Percentiles rank a stretch among this genome's conserved stretches.
Conservation (phyloP, 2,888 invertebrate species). For the Anoncus sp. region DNA sequence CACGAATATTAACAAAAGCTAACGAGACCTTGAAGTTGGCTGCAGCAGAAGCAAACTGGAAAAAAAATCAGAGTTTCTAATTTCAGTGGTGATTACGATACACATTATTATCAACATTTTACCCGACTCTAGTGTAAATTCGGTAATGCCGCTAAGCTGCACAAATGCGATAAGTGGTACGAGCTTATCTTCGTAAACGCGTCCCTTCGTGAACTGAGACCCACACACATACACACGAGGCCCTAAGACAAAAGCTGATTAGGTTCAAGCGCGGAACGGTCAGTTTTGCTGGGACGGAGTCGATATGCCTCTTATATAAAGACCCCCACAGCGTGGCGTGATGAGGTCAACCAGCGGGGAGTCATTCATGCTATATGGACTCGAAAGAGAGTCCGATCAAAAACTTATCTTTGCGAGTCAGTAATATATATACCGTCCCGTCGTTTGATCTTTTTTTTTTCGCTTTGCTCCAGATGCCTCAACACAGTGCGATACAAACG, state of each 20-base stretch:
- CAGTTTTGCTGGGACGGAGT: slow-evolving; percentile 29
- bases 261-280: slow-evolving; percentile 71
- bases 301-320: slow-evolving; percentile 78
- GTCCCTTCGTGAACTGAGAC: slow-evolving; percentile 1
- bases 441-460: slow-evolving; percentile 38
- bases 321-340: slow-evolving; percentile 82
- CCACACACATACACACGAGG: slow-evolving; percentile 14
- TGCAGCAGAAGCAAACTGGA: background rate
- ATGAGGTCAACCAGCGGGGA: slow-evolving; percentile 82
- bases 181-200: background rate
- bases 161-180: background rate
- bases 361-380: slow-evolving; percentile 70
- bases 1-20: background rate
- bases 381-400: slow-evolving; percentile 74
- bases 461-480: slow-evolving; percentile 17
- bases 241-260: slow-evolving; percentile 81
- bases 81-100: background rate
- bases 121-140: background rate
- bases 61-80: background rate
- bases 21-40: slow-evolving; percentile 5
- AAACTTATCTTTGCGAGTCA: slow-evolving; percentile 75
- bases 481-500: slow-evolving; percentile 14
- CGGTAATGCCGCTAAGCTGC: background rate
- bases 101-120: background rate
- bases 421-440: slow-evolving; percentile 78